Conservation (phyloP, 2,888 invertebrate genomes). For the Steinernema hermaphroditum region DNA sequence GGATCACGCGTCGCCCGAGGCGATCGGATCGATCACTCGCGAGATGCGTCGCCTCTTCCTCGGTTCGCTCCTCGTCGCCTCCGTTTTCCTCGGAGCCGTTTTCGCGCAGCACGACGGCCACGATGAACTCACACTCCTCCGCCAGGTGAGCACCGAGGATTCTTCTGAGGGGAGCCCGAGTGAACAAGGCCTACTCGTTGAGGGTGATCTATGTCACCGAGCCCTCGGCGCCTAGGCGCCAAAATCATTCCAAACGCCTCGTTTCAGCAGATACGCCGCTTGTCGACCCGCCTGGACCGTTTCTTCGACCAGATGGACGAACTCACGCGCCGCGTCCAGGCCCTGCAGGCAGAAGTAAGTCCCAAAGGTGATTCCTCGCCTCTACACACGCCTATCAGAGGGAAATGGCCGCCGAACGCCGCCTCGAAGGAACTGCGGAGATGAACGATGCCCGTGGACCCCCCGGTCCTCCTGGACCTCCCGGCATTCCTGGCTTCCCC, state of each 20-base stretch:
- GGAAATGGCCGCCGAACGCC: not conserved
- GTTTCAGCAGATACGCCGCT: slow-evolving; percentile 1
- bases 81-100: not conserved
- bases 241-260: not conserved
- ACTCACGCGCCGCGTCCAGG: slow-evolving; percentile 5
- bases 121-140: not conserved
- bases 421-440: slow-evolving; percentile 8
- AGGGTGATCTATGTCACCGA: no score
- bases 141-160: no score
- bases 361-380: not conserved
- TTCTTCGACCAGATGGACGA: slow-evolving; percentile 22
- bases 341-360: slow-evolving; percentile 12
- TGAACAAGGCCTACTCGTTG: no score
- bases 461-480: slow-evolving; percentile 1
- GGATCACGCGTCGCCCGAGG: not conserved
- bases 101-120: slow-evolving; percentile 13
- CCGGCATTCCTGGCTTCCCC: not conserved
- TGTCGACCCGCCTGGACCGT: not conserved
- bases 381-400: not conserved
- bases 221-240: no score
- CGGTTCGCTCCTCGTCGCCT: not conserved
- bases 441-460: slow-evolving; percentile 6
- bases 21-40: not conserved
- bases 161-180: no score
- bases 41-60: not conserved